These are phyloP conservation scores for Melanotaenia maccullochi DNA, from an alignment of 2,797 vertebrate species.

Conservation along the genomic window DNA sequence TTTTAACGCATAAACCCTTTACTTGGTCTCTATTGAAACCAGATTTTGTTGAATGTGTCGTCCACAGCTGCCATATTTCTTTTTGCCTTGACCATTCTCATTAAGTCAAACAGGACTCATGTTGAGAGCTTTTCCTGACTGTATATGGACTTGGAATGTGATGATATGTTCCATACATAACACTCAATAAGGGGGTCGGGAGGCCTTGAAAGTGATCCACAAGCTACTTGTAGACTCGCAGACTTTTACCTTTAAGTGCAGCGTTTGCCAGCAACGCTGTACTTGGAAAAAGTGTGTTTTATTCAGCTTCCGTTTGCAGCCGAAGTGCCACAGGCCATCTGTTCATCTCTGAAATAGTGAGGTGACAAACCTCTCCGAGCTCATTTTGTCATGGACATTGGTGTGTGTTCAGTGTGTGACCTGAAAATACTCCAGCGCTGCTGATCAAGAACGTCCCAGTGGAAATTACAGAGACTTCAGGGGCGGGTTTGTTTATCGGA, in stretches of 20 bases:
- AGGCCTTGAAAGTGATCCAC: constrained; percentile 40
- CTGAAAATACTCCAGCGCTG: constrained; percentile 27
- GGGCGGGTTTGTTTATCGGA: constrained; percentile 45
- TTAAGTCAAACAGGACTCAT: constrained; percentile 53
- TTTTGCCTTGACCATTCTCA: constrained; percentile 35
- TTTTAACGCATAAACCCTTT: background rate
- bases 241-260: constrained; percentile 17
- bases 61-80: constrained; percentile 18
- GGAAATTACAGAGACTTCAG: constrained; percentile 26
- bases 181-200: constrained; percentile 14
- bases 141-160: constrained; percentile 70
- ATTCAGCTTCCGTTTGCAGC: constrained; percentile 26
- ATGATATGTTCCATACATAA: constrained; percentile 51
- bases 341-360: constrained; percentile 40
- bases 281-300: constrained; percentile 34
- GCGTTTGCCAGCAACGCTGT: constrained; percentile 16
- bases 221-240: constrained; percentile 10
- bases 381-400: constrained; percentile 31
- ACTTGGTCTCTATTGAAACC: background rate
- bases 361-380: constrained; percentile 27
- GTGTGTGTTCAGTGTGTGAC: constrained; percentile 33
- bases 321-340: constrained; percentile 50
- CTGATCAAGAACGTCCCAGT: constrained; percentile 15
- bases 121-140: constrained; percentile 55
- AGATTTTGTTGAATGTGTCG: background rate